Percentiles rank a stretch among this genome's conserved stretches.
phyloP scores from a whole-genome alignment of 1,140 invertebrate species.

The Portunus trituberculatus region DNA sequence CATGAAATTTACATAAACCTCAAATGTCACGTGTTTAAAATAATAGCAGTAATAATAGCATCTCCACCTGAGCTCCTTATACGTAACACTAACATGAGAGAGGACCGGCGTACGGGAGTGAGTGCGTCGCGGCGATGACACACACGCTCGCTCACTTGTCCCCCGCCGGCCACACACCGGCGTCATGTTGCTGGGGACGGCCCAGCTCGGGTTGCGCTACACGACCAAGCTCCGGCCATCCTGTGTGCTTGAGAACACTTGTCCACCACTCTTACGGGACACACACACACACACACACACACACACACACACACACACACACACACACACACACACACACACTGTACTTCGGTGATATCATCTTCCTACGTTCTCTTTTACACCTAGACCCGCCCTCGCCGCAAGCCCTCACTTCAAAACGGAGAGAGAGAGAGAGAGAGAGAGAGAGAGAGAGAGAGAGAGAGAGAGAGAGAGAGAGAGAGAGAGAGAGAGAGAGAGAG shows the following conservation, averaged over 20 bases:
- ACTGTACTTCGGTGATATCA: not conserved
- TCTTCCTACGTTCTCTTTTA: not conserved
- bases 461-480: slow-evolving; percentile 35
- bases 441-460: slow-evolving; percentile 53
- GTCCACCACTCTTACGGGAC: not conserved
- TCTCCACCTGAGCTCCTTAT: too few species aligned
- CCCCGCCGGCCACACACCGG: not conserved
- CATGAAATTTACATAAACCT: too few species aligned
- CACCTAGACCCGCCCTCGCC: not conserved
- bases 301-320: too few species aligned
- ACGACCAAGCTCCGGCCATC: too few species aligned
- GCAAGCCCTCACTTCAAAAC: not conserved
- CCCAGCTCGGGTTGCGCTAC: too few species aligned
- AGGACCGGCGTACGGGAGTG: too few species aligned
- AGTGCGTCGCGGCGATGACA: not conserved
- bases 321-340: too few species aligned
- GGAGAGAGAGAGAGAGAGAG: slow-evolving; percentile 40
- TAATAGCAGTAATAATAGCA: too few species aligned
- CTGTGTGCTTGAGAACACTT: too few species aligned
- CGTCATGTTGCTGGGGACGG: not conserved
- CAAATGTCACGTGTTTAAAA: too few species aligned
- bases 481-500: slow-evolving; percentile 1
- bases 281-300: slow-evolving; percentile 23
- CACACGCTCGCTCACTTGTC: not conserved
- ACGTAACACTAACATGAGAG: too few species aligned